Evolutionary conservation across 2,888 invertebrate species (phyloP).

Genomic region (Elegia similella): DNA sequence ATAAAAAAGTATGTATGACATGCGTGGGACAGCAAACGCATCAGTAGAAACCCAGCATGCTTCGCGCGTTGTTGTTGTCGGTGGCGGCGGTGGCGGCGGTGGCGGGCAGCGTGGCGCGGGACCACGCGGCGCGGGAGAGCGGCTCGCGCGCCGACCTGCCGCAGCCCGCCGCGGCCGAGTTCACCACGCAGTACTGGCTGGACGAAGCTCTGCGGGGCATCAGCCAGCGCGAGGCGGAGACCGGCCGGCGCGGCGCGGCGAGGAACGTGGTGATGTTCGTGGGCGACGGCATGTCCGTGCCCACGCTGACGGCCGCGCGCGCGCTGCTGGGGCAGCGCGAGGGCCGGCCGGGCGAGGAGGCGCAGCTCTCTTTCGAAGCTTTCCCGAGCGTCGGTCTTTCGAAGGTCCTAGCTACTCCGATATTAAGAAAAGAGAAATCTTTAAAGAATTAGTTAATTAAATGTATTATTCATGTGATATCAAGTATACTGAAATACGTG

Average conservation of each 20-base stretch:
- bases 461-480: too few relatives aligned
- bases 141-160: not conserved
- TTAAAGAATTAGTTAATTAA: too few relatives aligned
- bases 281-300: slow-evolving; percentile 88
- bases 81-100: not conserved
- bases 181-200: slow-evolving; percentile 2
- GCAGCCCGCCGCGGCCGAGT: not conserved
- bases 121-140: not conserved
- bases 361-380: slow-evolving; percentile 80
- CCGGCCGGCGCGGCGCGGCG: slow-evolving; percentile 53
- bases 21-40: not conserved
- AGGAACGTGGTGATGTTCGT: slow-evolving; percentile 85
- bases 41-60: not conserved
- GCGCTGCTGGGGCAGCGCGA: slow-evolving; percentile 81
- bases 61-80: not conserved
- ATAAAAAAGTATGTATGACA: not conserved
- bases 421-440: too few relatives aligned
- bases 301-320: slow-evolving; percentile 83
- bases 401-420: slow-evolving; percentile 68
- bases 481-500: too few relatives aligned
- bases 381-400: slow-evolving; percentile 83
- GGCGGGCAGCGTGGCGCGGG: slow-evolving; percentile 1
- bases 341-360: slow-evolving; percentile 79
- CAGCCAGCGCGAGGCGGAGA: slow-evolving; percentile 6
- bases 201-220: not conserved